A percentile compares a stretch with the other conserved stretches of the same genome.
phyloP scores from a whole-genome alignment of 2,888 invertebrate species.

The Drosophila demipolita region DNA sequence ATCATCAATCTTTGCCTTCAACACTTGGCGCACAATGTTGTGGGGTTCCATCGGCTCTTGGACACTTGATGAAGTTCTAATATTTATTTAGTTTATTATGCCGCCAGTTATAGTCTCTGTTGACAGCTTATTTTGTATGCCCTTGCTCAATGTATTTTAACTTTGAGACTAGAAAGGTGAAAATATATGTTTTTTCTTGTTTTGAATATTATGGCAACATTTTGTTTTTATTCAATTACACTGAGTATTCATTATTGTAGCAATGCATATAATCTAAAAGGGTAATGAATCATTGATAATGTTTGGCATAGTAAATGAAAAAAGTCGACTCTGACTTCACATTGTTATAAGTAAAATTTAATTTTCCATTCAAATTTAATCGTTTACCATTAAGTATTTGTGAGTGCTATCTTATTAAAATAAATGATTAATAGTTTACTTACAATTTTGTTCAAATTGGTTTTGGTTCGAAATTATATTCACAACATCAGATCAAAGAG shows the following conservation, averaged over 20 bases:
- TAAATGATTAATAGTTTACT: background rate
- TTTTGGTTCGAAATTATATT: background rate
- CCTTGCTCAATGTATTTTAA: background rate
- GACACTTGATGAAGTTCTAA: conserved; percentile 72
- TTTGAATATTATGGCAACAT: background rate
- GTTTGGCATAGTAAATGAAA: background rate
- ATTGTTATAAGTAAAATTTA: background rate
- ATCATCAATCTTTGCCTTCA: conserved; percentile 83
- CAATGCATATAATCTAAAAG: background rate
- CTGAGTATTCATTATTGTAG: too few relatives aligned
- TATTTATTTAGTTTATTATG: conserved; percentile 73
- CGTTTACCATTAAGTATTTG: background rate
- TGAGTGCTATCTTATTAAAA: background rate
- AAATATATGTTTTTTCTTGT: background rate
- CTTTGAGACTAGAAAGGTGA: background rate
- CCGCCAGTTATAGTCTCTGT: conserved; percentile 41
- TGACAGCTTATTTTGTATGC: conserved; percentile 62
- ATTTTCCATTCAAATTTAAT: background rate
- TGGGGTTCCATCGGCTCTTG: conserved; percentile 24
- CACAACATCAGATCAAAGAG: background rate
- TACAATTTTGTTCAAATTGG: background rate
- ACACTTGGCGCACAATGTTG: conserved; percentile 62
- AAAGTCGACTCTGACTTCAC: background rate
- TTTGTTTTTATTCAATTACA: background rate
- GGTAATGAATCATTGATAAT: background rate